A percentile compares a stretch with the other conserved stretches of the same genome.
Evolutionary conservation across 2,888 invertebrate species (phyloP).

Genomic region (Steinernema carpocapsae): DNA sequence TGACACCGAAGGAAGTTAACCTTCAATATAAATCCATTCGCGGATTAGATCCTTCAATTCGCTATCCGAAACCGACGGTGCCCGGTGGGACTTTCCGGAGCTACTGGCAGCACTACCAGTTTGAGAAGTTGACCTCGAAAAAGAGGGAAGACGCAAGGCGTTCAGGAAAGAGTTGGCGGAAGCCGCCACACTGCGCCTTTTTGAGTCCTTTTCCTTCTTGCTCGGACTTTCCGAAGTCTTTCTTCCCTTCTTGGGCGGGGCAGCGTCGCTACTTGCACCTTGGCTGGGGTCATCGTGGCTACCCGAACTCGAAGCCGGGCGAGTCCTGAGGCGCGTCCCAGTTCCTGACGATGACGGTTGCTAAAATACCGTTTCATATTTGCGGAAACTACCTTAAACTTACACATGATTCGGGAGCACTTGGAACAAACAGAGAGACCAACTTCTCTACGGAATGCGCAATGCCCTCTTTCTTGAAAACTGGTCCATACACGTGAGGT

Average conservation of each 20-base stretch:
- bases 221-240: slow-evolving; percentile 16
- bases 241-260: slow-evolving; percentile 16
- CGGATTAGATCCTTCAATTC: slow-evolving; percentile 43
- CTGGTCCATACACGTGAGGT: slow-evolving; percentile 90
- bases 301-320: not conserved
- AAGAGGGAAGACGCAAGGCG: slow-evolving; percentile 46
- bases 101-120: slow-evolving; percentile 37
- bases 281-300: not conserved
- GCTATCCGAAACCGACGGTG: not conserved
- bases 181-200: slow-evolving; percentile 39
- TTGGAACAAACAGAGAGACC: not conserved
- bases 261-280: not conserved
- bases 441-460: slow-evolving; percentile 1
- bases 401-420: not conserved
- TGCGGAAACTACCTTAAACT: not conserved
- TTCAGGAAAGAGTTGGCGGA: slow-evolving; percentile 43
- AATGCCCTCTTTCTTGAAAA: slow-evolving; percentile 89
- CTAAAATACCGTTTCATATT: not conserved
- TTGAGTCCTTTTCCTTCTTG: slow-evolving; percentile 44
- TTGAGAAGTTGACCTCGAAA: slow-evolving; percentile 37
- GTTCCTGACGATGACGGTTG: not conserved
- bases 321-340: slow-evolving; percentile 4
- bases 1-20: not conserved
- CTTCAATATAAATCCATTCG: slow-evolving; percentile 47
- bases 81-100: not conserved